Evolutionary conservation across 64 coral and sea anemone genomes (phyloP), one percentile per base, ranked within the genome.

Genomic region (Stichodactyla mertensii): DNA sequence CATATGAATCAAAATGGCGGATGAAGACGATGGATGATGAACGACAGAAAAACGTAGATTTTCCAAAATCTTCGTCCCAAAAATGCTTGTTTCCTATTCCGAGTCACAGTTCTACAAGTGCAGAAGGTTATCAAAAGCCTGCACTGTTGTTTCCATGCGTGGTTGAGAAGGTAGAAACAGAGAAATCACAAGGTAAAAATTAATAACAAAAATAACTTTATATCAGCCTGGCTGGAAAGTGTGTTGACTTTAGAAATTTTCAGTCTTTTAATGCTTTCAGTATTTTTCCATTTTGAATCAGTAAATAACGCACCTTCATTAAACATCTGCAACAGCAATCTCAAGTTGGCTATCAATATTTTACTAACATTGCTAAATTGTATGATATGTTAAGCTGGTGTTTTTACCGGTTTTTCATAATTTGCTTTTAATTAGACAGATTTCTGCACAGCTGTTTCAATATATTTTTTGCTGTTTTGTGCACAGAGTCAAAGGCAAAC

Each of bases 11-110:
- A 85, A 85, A 54, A 85, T 85, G 83, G 83, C 83, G 83, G 83
- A 82, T 82, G 79, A 19, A 82, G 51, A 85, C 16, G 83, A 85
- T 85, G 83, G 60, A 85, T 16, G 60, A 85, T 14, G 26, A 31
- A 20, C 31, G 16, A 12, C 4, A 85, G 26, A 28, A 85, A 24
- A 22, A 20, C 54, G 54, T 28, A 18, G n/a, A 31, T 85, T 85
- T 85, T 51, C 19, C 55, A 55, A 0, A 55, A 7, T 22, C 10
- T 52, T 55, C 36, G 36, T 28, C 78, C 6, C 51, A 55, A 20
- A 4, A 81, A 53, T 52, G 0, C 36, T 81, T 81, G n/a, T 81
- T 81, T 81, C 78, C 78, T 81, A 53, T 81, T 81, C 10, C 52
- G 2, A 81, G 52, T 15, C 16, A 52, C 54, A 52, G 51, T 53